These are phyloP conservation scores for Callocephalon fimbriatum DNA, from an alignment of 2,113 vertebrate species.

Conservation along the genomic window DNA sequence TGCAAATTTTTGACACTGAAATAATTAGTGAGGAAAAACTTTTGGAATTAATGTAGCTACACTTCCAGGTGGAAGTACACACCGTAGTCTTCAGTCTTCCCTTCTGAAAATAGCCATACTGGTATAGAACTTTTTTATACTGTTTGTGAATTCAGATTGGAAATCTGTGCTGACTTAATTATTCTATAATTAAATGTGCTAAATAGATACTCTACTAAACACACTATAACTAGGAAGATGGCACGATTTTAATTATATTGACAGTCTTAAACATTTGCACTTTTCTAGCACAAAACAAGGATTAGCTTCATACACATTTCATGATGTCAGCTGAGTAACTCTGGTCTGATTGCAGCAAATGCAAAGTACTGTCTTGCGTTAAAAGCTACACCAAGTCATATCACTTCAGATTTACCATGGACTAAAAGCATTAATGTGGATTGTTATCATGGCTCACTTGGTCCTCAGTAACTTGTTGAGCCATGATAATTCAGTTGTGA, in stretches of 20 bases:
- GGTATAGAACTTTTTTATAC: background rate
- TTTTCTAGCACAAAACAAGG: background rate
- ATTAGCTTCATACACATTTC: background rate
- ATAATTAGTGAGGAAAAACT: background rate
- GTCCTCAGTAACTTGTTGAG: conserved; percentile 15
- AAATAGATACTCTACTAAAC: background rate
- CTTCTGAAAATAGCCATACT: background rate
- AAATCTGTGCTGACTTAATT: background rate
- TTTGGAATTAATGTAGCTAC: background rate
- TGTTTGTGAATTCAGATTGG: background rate
- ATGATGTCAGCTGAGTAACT: background rate
- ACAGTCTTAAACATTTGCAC: background rate
- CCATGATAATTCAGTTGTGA: conserved; percentile 11
- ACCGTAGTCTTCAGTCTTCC: background rate
- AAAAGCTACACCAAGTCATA: background rate
- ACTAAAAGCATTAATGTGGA: background rate
- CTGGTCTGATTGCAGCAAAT: background rate
- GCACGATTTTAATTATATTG: background rate
- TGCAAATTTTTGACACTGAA: background rate
- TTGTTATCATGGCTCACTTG: background rate
- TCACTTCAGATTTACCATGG: background rate
- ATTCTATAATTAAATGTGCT: background rate
- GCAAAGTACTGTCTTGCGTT: background rate
- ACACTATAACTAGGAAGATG: background rate
- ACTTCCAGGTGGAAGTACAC: background rate